Evolutionary conservation across 2,888 invertebrate species (phyloP), one percentile per base, ranked within the genome.

Genomic region (Drosophila birchii): DNA sequence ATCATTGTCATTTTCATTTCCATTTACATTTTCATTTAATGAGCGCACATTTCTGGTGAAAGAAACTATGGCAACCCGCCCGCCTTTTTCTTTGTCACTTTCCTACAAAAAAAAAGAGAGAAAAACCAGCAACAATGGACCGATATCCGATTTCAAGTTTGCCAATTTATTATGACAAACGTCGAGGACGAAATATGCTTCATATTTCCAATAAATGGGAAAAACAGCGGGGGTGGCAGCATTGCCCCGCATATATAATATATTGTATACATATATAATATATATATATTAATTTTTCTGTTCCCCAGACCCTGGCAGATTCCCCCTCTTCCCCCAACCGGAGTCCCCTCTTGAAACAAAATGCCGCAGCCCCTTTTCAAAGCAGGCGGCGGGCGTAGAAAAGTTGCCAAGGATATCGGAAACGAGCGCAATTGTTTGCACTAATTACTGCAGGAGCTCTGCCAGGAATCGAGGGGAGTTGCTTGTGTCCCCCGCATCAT

Each of bases 351-450:
- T 78, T 80, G 87, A 87, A 81, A 83, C 64, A 78, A 81, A 84
- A 78, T 86, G 76, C 77, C 71, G 71, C 75, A 82, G 44, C 53
- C 20, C 51, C 14, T 16, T 34, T 76, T 60, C 58, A 72, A 75
- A 64, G 79, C 55, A 34, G 34, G 36, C 12, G 43, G n/a, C 39
- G 41, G 41, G 20, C 16, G 43, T 6, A 41, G 41, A 34, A 71
- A 71, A 78, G 59, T 78, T 75, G 64, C 63, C 73, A 75, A 72
- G 75, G 69, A 75, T 69, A 84, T 73, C 68, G 74, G 64, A 58
- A 71, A 78, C 81, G 78, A 76, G 78, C 76, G 79, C 86, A 86
- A 86, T 88, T 84, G 89, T 81, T 85, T 88, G 81, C 85, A 86
- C 85, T 85, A 85, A 88, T 85, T 85, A 85, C 85, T 77, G 79